phyloP scores from a whole-genome alignment of 1,140 invertebrate genomes.

The Anthonomus grandis region DNA sequence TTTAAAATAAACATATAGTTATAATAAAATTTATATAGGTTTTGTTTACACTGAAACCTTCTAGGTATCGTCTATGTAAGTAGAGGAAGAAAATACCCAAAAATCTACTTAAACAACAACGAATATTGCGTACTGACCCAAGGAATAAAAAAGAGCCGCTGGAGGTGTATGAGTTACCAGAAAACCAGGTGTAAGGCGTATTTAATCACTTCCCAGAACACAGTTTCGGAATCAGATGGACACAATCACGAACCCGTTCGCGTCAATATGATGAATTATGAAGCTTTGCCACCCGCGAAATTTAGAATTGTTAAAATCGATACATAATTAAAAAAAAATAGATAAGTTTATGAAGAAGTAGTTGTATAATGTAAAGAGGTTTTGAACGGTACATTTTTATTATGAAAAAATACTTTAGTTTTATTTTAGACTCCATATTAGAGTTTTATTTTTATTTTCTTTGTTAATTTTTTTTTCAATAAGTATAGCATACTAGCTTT shows the following conservation, averaged over 20 bases:
- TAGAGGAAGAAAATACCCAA: constrained; percentile 30
- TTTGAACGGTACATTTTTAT: too few relatives aligned
- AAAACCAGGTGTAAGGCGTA: constrained; percentile 34
- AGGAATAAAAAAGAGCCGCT: constrained; percentile 28
- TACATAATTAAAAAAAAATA: too few relatives aligned
- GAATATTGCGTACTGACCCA: constrained; percentile 28
- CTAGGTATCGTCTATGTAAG: constrained; percentile 28
- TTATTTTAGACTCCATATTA: too few relatives aligned
- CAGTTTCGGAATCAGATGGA: constrained; percentile 19
- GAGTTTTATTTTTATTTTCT: too few relatives aligned
- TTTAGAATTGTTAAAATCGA: constrained; percentile 26
- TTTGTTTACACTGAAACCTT: too few relatives aligned
- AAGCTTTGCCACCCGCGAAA: constrained; percentile 14
- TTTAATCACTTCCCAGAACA: constrained; percentile 25
- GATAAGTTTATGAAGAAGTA: too few relatives aligned
- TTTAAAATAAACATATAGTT: too few relatives aligned
- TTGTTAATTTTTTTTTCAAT: too few relatives aligned
- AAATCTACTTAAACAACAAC: constrained; percentile 27
- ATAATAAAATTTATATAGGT: too few relatives aligned
- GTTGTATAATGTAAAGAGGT: too few relatives aligned
- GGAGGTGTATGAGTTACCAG: constrained; percentile 31
- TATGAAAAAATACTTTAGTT: too few relatives aligned
- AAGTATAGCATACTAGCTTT: too few relatives aligned
- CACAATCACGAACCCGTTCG: constrained; percentile 26
- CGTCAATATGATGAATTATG: constrained; percentile 8